phyloP scores from a whole-genome alignment of 2,113 vertebrate genomes.

The Pterocles burchelli region DNA sequence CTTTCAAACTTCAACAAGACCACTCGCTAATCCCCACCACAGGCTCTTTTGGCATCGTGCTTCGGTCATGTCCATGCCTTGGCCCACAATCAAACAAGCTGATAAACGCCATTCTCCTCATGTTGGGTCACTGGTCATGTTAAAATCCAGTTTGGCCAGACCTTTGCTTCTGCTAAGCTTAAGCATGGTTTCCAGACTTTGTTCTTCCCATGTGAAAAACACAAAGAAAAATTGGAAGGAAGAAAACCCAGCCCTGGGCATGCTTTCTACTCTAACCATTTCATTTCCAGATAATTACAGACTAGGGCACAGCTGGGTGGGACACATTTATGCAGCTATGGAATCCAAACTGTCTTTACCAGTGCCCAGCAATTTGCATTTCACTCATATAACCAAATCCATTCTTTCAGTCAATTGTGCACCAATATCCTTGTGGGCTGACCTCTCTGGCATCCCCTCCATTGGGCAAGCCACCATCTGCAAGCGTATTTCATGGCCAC shows the following conservation, averaged over 20 bases:
- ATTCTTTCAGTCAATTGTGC: not conserved
- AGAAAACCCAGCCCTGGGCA: not conserved
- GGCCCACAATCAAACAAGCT: not conserved
- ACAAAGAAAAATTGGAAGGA: not conserved
- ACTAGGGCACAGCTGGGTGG: not conserved
- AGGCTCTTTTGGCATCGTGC: not conserved
- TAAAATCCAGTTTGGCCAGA: not conserved
- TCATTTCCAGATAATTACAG: not conserved
- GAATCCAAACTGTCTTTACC: not conserved
- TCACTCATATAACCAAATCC: not conserved
- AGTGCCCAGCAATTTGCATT: not conserved
- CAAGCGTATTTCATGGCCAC: not conserved
- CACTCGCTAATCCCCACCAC: not conserved
- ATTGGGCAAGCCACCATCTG: not conserved
- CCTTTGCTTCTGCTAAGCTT: not conserved
- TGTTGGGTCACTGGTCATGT: not conserved
- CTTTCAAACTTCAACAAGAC: not conserved
- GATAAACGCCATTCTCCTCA: not conserved
- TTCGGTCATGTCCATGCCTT: not conserved
- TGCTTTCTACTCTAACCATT: not conserved
- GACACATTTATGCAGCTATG: not conserved
- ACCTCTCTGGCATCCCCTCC: not conserved
- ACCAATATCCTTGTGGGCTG: not conserved
- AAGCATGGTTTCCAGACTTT: not conserved
- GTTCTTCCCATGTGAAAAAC: not conserved